Percentiles rank a stretch among this genome's conserved stretches.
These are phyloP conservation scores for Hemibagrus guttatus DNA, from an alignment of 2,797 vertebrate species.

Conservation along the genomic window DNA sequence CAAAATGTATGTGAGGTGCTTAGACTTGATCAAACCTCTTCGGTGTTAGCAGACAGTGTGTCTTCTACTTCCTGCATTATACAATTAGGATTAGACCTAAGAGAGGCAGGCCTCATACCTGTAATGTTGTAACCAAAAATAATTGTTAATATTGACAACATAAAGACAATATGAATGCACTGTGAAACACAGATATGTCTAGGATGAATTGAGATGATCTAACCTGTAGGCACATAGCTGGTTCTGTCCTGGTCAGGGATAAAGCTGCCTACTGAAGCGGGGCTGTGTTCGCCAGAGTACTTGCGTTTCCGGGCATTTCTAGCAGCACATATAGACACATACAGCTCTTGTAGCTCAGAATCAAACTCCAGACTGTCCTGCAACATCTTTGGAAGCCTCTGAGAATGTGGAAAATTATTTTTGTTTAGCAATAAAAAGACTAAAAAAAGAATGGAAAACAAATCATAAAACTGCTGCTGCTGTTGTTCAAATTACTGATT, in stretches of 20 bases:
- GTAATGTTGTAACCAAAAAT: neutral
- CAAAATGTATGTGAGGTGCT: neutral
- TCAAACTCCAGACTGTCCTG: constrained; percentile 49
- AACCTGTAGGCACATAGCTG: constrained; percentile 32
- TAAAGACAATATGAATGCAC: constrained; percentile 3
- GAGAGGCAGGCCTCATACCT: constrained; percentile 17
- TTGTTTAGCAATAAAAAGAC: neutral
- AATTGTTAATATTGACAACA: neutral
- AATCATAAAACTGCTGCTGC: neutral
- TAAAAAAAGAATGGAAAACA: neutral
- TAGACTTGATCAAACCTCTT: constrained; percentile 48
- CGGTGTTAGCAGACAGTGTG: constrained; percentile 7
- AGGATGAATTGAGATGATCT: neutral
- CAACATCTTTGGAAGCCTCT: constrained; percentile 46
- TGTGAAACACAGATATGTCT: neutral
- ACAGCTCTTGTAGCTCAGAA: constrained; percentile 65
- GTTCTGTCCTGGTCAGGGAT: constrained; percentile 13
- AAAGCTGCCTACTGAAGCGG: constrained; percentile 2
- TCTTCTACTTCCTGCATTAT: constrained; percentile 15
- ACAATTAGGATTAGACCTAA: constrained; percentile 18
- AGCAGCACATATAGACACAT: constrained; percentile 53
- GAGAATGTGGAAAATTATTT: constrained; percentile 5
- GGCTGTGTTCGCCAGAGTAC: constrained; percentile 9
- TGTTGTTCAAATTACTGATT: neutral
- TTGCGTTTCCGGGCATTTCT: constrained; percentile 60